A percentile compares a stretch with the other conserved stretches of the same genome.
Conservation (phyloP, 2,888 invertebrate species). For the Plutella xylostella region DNA sequence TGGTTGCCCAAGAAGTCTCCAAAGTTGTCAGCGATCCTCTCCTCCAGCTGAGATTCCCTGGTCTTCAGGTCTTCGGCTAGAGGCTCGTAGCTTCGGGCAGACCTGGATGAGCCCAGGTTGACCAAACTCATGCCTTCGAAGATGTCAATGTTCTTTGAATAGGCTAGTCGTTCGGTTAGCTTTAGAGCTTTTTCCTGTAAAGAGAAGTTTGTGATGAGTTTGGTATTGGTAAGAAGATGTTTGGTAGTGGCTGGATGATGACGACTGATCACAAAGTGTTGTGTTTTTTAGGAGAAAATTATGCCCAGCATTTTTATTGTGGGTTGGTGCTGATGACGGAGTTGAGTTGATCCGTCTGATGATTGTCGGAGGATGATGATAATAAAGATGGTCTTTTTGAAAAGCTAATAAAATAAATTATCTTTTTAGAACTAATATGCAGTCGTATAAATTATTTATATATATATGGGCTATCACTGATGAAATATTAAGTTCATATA, state of each 20-base stretch:
- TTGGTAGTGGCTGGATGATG: not conserved
- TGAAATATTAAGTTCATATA: no score
- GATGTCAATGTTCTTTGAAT: conserved; percentile 60
- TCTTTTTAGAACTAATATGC: no score
- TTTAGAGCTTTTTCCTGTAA: conserved; percentile 71
- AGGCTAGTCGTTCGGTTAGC: conserved; percentile 69
- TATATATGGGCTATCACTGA: no score
- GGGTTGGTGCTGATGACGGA: no score
- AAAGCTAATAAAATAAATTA: no score
- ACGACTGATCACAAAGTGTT: no score
- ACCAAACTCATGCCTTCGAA: conserved; percentile 62
- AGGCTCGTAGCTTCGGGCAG: conserved; percentile 56
- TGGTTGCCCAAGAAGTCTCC: conserved; percentile 58
- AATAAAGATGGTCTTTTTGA: no score
- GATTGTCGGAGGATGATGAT: no score
- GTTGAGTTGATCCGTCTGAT: no score
- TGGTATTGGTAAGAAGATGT: not conserved
- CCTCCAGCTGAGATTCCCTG: conserved; percentile 53
- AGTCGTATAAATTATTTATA: no score
- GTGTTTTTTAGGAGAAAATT: no score
- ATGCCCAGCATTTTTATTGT: no score
- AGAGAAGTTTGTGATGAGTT: not conserved
- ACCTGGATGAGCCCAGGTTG: conserved; percentile 62
- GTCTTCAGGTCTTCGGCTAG: conserved; percentile 52
- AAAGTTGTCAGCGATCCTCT: conserved; percentile 53